These are phyloP conservation scores for Heliconius ismenius DNA, from an alignment of 2,888 invertebrate genomes.

Conservation along the genomic window DNA sequence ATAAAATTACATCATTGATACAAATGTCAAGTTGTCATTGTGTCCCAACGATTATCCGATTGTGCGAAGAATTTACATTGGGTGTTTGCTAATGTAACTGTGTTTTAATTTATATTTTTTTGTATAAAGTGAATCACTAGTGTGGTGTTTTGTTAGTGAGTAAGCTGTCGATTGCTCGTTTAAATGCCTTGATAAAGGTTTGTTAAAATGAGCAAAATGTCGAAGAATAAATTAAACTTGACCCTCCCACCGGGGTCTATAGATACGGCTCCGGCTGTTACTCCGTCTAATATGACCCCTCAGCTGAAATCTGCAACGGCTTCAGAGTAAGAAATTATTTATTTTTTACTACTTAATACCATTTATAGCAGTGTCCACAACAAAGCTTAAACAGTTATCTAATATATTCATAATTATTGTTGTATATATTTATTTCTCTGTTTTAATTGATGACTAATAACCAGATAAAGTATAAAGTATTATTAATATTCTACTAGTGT, in stretches of 20 bases:
- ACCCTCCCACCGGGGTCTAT: conserved; percentile 94
- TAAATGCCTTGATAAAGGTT: conserved; percentile 55
- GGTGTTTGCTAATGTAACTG: conserved; percentile 25
- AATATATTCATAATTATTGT: conserved; percentile 7
- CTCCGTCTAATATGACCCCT: conserved; percentile 82
- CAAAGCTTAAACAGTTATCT: background rate
- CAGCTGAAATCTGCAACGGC: conserved; percentile 82
- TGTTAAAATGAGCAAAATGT: conserved; percentile 85
- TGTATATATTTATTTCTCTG: conserved; percentile 2
- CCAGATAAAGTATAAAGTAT: background rate
- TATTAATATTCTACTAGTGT: background rate
- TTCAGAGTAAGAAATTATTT: conserved; percentile 74
- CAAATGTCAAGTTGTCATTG: conserved; percentile 12
- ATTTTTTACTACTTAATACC: conserved; percentile 1
- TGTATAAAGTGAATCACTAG: conserved; percentile 37
- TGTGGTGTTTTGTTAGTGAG: conserved; percentile 22
- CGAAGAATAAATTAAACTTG: conserved; percentile 94
- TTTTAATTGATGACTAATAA: background rate
- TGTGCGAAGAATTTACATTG: conserved; percentile 20
- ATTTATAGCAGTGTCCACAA: background rate
- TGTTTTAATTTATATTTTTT: conserved; percentile 33
- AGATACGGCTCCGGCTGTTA: conserved; percentile 85
- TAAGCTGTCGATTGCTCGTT: conserved; percentile 19
- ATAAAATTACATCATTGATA: background rate
- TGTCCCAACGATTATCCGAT: conserved; percentile 14